Evolutionary conservation across 2,888 invertebrate genomes (phyloP).

Genomic region (Atrina japonica): DNA sequence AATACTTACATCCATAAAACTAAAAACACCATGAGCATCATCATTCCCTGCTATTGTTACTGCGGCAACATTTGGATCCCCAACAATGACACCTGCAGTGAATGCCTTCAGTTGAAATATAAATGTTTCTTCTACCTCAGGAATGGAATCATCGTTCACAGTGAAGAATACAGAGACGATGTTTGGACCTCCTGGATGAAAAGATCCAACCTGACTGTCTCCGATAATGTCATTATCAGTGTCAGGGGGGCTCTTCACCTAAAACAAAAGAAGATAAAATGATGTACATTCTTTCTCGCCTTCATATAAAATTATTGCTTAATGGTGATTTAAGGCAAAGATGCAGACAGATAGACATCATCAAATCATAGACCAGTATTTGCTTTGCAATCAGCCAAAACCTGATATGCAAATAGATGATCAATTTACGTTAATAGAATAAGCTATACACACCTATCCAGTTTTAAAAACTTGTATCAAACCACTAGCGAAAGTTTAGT

Average conservation of each 20-base stretch:
- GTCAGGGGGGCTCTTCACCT: slow-evolving; percentile 58
- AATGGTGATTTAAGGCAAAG: neutral
- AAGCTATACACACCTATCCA: too few species aligned
- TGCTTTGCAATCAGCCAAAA: too few species aligned
- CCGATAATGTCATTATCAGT: slow-evolving; percentile 73
- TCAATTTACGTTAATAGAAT: too few species aligned
- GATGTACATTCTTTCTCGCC: neutral
- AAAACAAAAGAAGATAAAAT: slow-evolving; percentile 16
- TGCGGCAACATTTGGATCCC: slow-evolving; percentile 53
- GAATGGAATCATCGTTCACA: slow-evolving; percentile 70
- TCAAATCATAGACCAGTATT: too few species aligned
- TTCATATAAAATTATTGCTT: neutral
- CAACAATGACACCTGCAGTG: slow-evolving; percentile 52
- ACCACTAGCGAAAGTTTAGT: too few species aligned
- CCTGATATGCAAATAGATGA: too few species aligned
- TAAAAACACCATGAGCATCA: slow-evolving; percentile 78
- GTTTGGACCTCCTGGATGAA: slow-evolving; percentile 59
- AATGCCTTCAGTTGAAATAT: slow-evolving; percentile 61
- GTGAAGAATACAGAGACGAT: slow-evolving; percentile 68
- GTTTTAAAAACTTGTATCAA: too few species aligned
- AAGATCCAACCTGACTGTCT: slow-evolving; percentile 70
- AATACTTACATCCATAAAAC: slow-evolving; percentile 69
- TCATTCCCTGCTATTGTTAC: slow-evolving; percentile 76
- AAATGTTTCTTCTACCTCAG: slow-evolving; percentile 74
- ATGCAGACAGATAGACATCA: too few species aligned